phyloP scores from a whole-genome alignment of 2,113 vertebrate genomes.

The Coracopsis vasa region DNA sequence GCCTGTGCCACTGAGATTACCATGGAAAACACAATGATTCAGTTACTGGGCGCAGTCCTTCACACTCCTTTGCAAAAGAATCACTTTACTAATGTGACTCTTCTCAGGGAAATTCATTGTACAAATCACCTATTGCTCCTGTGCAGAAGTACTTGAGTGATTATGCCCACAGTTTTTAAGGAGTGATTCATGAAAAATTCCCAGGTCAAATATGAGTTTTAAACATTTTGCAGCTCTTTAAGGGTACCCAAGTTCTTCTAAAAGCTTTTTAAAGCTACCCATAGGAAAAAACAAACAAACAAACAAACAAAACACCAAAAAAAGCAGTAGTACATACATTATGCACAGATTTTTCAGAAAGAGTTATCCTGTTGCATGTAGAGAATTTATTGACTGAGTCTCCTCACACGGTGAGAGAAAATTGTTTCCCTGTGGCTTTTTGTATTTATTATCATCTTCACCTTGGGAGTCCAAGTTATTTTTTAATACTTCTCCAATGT shows the following conservation, averaged over 20 bases:
- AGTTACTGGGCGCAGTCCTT: neutral
- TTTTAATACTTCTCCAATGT: slow-evolving; percentile 22
- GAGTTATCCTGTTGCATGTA: neutral
- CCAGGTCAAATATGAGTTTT: neutral
- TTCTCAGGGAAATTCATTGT: neutral
- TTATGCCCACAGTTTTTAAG: neutral
- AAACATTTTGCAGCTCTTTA: neutral
- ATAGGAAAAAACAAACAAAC: neutral
- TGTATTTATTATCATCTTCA: neutral
- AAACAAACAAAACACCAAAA: too few species aligned
- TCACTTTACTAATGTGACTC: neutral
- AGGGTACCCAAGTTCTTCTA: neutral
- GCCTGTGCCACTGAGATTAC: neutral
- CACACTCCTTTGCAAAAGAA: neutral
- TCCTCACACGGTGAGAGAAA: neutral
- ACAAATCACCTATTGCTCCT: neutral
- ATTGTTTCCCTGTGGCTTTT: neutral
- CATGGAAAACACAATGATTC: neutral
- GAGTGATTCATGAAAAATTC: neutral
- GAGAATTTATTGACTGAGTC: neutral
- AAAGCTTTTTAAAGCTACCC: neutral
- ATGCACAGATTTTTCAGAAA: neutral
- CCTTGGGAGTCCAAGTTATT: neutral
- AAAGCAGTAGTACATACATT: neutral
- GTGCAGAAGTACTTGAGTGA: neutral